phyloP scores from a whole-genome alignment of 1,140 invertebrate species.

The Drosophila mojavensis region DNA sequence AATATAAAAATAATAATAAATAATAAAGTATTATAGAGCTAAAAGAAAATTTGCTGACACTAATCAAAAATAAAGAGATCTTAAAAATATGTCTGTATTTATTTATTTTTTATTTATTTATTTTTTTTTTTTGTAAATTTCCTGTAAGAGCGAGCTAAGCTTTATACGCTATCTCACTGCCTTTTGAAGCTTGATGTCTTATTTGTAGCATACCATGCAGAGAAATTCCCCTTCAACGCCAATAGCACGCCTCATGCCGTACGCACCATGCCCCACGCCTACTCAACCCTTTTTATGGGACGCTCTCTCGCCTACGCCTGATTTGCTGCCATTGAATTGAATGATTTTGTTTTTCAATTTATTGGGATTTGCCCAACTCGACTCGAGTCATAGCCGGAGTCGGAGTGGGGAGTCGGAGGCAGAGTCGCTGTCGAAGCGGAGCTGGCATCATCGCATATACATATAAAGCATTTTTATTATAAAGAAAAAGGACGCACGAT shows the following conservation, averaged over 20 bases:
- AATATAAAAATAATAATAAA: not conserved
- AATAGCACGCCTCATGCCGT: not conserved
- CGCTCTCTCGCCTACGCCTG: constrained; percentile 58
- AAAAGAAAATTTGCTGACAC: no score
- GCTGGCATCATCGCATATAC: constrained; percentile 47
- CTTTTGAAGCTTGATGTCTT: constrained; percentile 64
- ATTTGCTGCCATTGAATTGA: constrained; percentile 78
- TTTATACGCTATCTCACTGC: not conserved
- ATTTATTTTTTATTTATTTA: not conserved
- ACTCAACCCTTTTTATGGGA: constrained; percentile 46
- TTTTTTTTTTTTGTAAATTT: not conserved
- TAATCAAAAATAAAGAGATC: not conserved
- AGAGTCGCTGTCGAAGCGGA: not conserved
- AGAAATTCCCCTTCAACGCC: constrained; percentile 8
- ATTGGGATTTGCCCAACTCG: constrained; percentile 68
- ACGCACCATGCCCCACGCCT: not conserved
- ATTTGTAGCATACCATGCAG: constrained; percentile 44
- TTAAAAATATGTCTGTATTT: not conserved
- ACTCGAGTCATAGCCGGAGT: not conserved
- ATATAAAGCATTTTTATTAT: constrained; percentile 81
- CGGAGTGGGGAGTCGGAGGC: no score
- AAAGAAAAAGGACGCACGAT: constrained; percentile 53
- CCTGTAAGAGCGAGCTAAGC: no score
- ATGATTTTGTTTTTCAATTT: constrained; percentile 83
- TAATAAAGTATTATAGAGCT: not conserved